Evolutionary conservation across 2,888 invertebrate species (phyloP).

Genomic region (Anaspis maculata): DNA sequence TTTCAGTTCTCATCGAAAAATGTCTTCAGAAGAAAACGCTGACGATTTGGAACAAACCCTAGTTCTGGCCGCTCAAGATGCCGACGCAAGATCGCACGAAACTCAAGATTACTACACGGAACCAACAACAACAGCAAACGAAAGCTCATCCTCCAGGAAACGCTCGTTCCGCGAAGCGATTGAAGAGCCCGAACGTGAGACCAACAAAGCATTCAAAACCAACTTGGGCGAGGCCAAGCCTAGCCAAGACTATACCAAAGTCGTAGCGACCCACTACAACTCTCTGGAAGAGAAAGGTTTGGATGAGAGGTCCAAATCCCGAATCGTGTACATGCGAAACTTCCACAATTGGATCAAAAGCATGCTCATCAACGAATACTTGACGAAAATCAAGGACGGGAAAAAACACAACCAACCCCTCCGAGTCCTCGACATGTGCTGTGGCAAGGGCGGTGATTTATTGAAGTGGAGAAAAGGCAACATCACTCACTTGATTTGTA

Average conservation of each 20-base stretch:
- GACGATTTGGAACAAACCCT: constrained; percentile 37
- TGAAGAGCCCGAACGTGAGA: constrained; percentile 7
- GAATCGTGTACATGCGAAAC: constrained; percentile 89
- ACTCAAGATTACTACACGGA: constrained; percentile 11
- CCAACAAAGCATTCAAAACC: constrained; percentile 4
- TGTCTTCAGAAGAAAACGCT: constrained; percentile 25
- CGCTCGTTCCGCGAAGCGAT: constrained; percentile 2
- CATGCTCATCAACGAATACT: constrained; percentile 81
- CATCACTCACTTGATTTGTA: constrained; percentile 77
- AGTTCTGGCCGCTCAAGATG: constrained; percentile 37
- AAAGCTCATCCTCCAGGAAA: constrained; percentile 8
- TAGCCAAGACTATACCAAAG: constrained; percentile 43
- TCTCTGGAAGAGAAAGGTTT: constrained; percentile 75
- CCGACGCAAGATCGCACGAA: constrained; percentile 33
- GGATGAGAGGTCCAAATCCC: constrained; percentile 72
- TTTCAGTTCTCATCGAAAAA: no score
- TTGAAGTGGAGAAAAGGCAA: constrained; percentile 88
- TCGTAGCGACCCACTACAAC: constrained; percentile 93
- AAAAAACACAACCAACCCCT: constrained; percentile 60
- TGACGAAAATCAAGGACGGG: constrained; percentile 54
- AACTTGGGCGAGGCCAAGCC: constrained; percentile 13
- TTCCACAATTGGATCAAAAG: constrained; percentile 99
- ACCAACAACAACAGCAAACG: no score
- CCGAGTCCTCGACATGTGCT: constrained; percentile 86
- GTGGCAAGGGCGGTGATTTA: constrained; percentile 97